Evolutionary conservation across 64 coral and sea anemone genomes (phyloP).

Genomic region (Anthopleura sola): DNA sequence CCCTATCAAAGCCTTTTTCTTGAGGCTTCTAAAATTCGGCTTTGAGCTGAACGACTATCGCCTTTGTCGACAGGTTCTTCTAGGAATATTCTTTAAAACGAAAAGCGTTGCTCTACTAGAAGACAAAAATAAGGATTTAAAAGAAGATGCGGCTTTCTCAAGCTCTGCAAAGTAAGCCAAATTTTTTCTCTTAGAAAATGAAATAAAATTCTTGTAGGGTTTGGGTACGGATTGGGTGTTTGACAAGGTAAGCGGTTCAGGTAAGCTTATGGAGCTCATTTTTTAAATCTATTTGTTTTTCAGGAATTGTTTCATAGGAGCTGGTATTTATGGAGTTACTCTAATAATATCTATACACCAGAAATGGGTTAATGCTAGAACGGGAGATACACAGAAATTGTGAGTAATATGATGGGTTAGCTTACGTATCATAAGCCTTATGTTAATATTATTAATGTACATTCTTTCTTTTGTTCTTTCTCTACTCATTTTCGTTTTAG

Average conservation of each 20-base stretch:
- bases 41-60: neutral
- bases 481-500: neutral
- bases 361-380: constrained; percentile 92
- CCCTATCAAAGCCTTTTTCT: neutral
- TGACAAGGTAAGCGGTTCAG: too few relatives aligned
- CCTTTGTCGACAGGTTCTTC: constrained; percentile 58
- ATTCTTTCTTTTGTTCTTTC: neutral
- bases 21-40: neutral
- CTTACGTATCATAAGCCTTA: neutral
- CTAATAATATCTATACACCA: constrained; percentile 82
- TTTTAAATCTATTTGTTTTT: neutral
- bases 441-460: neutral
- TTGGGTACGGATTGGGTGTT: neutral
- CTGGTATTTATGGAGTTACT: constrained; percentile 77
- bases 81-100: constrained; percentile 89
- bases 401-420: constrained; percentile 47
- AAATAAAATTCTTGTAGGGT: neutral
- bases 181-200: neutral
- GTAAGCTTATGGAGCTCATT: neutral
- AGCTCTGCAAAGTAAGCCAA: constrained; percentile 62
- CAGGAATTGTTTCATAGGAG: constrained; percentile 95
- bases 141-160: constrained; percentile 44
- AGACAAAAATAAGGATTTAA: constrained; percentile 24
- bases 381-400: constrained; percentile 80
- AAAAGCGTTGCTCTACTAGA: constrained; percentile 86